Conservation (phyloP, 2,797 vertebrate species). For the Gymnodraco acuticeps region DNA sequence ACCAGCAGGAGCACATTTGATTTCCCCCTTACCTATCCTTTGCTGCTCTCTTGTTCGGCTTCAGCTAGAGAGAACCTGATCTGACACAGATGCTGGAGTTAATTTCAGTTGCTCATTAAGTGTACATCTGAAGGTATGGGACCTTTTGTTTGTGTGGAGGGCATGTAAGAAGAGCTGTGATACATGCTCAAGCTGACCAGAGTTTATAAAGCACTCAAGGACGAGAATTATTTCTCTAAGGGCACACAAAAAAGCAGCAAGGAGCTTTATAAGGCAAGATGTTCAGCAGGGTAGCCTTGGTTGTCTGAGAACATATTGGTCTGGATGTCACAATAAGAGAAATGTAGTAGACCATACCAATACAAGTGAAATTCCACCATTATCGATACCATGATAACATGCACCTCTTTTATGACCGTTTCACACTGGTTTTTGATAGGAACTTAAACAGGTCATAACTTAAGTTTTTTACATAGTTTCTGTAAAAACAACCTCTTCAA, state of each 20-base stretch:
- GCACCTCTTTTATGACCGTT: no score
- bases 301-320: constrained; percentile 3
- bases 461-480: no score
- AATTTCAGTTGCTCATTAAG: constrained; percentile 10
- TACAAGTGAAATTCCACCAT: no score
- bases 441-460: no score
- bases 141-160: constrained; percentile 13
- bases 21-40: constrained; percentile 2
- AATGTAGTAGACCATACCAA: no score
- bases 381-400: no score
- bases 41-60: neutral
- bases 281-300: neutral
- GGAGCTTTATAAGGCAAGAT: neutral
- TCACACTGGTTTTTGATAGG: no score
- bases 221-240: neutral
- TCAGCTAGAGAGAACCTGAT: constrained; percentile 6
- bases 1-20: constrained; percentile 29
- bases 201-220: neutral
- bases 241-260: neutral
- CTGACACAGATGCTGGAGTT: neutral
- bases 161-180: neutral
- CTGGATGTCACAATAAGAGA: no score
- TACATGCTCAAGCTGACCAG: neutral
- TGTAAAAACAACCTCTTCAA: no score
- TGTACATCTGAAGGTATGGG: constrained; percentile 1